phyloP scores from a whole-genome alignment of 2,113 vertebrate genomes.

The Saguinus imperator region DNA sequence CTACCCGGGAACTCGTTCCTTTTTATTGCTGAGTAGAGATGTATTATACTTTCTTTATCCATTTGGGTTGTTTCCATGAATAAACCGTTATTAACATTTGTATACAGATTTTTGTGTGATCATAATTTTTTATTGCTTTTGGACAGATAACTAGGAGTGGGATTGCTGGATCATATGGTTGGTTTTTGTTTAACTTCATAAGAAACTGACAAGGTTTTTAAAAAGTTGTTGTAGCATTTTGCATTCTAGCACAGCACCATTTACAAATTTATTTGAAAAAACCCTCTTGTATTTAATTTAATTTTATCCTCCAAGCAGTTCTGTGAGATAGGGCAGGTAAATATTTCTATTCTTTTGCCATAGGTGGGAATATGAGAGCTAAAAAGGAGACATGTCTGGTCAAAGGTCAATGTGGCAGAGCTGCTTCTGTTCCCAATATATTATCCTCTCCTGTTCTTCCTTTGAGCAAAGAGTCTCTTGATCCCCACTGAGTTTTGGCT shows the following conservation, averaged over 20 bases:
- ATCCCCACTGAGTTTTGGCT: neutral
- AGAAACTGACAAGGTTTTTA: neutral
- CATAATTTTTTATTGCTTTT: neutral
- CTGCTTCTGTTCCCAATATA: neutral
- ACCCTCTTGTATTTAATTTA: neutral
- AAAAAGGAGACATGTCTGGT: neutral
- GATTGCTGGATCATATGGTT: neutral
- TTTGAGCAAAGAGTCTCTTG: neutral
- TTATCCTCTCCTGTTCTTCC: neutral
- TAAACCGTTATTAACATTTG: neutral
- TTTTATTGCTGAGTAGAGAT: neutral
- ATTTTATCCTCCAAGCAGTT: neutral
- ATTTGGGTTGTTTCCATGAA: neutral
- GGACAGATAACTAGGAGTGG: neutral
- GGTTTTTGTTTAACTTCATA: neutral
- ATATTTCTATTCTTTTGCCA: neutral
- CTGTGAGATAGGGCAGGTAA: neutral
- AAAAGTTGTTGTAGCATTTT: neutral
- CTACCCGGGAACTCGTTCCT: neutral
- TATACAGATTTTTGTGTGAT: neutral
- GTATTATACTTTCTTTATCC: neutral
- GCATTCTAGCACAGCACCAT: neutral
- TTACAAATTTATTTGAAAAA: neutral
- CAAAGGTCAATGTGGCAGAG: neutral
- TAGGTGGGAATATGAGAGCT: neutral